phyloP scores from a whole-genome alignment of 2,797 vertebrate species.

The Enteromius fasciolatus region DNA sequence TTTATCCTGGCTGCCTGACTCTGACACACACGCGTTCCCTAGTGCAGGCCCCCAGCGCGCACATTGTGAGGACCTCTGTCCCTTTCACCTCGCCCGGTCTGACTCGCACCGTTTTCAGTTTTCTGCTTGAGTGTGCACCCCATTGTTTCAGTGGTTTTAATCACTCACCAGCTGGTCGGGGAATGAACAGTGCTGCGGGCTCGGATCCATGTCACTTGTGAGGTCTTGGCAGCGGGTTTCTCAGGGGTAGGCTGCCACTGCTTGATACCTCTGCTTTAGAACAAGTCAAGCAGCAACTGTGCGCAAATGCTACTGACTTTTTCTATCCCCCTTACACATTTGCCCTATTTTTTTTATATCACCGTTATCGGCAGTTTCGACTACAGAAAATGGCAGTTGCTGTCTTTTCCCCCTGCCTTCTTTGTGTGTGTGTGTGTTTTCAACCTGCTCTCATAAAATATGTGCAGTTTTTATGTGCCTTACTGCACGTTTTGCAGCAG shows the following conservation, averaged over 20 bases:
- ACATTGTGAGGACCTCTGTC: constrained; percentile 61
- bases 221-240: constrained; percentile 89
- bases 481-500: no score
- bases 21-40: constrained; percentile 59
- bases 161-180: constrained; percentile 96
- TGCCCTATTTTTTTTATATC: constrained; percentile 1
- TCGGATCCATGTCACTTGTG: constrained; percentile 95
- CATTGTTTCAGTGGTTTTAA: constrained; percentile 88
- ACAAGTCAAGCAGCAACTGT: constrained; percentile 83
- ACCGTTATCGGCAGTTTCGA: constrained; percentile 45
- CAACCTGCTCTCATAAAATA: no score
- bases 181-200: constrained; percentile 91
- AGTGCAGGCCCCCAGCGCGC: constrained; percentile 60
- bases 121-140: constrained; percentile 84
- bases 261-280: constrained; percentile 53
- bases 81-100: constrained; percentile 63
- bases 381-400: constrained; percentile 59
- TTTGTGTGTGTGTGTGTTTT: constrained; percentile 1
- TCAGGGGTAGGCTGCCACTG: constrained; percentile 77
- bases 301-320: constrained; percentile 67
- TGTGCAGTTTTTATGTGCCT: no score
- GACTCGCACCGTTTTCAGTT: constrained; percentile 75
- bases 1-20: constrained; percentile 74
- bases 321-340: neutral
- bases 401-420: constrained; percentile 1